Evolutionary conservation across 2,888 invertebrate genomes (phyloP).

Genomic region (Danaus chrysippus): DNA sequence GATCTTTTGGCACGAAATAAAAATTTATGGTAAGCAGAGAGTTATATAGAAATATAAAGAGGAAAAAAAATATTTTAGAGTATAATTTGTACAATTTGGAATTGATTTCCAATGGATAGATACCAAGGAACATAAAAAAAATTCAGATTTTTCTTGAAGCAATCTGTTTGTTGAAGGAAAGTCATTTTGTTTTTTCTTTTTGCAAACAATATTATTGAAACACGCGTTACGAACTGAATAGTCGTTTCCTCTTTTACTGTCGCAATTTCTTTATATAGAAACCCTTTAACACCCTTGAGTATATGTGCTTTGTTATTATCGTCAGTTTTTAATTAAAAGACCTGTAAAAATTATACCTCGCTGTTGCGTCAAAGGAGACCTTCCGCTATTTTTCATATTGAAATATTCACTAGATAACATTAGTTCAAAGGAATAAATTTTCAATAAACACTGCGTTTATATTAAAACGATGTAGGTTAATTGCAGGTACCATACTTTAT

Average conservation of each 20-base stretch:
- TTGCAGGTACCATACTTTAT: constrained; percentile 35
- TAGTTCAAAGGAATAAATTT: constrained; percentile 22
- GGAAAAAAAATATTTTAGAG: constrained; percentile 37
- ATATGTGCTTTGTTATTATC: constrained; percentile 10
- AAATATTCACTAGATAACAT: constrained; percentile 20
- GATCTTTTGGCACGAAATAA: constrained; percentile 43
- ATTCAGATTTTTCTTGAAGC: constrained; percentile 46
- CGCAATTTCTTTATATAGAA: background rate
- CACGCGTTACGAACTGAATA: background rate
- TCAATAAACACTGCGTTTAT: constrained; percentile 6
- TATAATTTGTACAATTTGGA: constrained; percentile 40
- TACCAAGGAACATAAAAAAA: constrained; percentile 49
- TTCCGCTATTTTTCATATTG: constrained; percentile 17
- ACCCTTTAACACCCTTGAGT: background rate
- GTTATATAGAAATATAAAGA: constrained; percentile 40
- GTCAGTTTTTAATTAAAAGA: constrained; percentile 24
- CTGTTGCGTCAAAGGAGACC: constrained; percentile 10
- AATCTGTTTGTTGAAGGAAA: constrained; percentile 44
- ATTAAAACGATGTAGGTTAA: constrained; percentile 36
- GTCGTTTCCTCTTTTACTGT: background rate
- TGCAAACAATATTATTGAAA: constrained; percentile 1
- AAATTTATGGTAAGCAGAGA: constrained; percentile 45
- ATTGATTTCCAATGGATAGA: constrained; percentile 40
- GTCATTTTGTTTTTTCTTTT: constrained; percentile 15
- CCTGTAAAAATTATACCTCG: constrained; percentile 17